Evolutionary conservation across 2,113 vertebrate genomes (phyloP), one percentile per base, ranked within the genome.

Genomic region (Craseonycteris thonglongyai): DNA sequence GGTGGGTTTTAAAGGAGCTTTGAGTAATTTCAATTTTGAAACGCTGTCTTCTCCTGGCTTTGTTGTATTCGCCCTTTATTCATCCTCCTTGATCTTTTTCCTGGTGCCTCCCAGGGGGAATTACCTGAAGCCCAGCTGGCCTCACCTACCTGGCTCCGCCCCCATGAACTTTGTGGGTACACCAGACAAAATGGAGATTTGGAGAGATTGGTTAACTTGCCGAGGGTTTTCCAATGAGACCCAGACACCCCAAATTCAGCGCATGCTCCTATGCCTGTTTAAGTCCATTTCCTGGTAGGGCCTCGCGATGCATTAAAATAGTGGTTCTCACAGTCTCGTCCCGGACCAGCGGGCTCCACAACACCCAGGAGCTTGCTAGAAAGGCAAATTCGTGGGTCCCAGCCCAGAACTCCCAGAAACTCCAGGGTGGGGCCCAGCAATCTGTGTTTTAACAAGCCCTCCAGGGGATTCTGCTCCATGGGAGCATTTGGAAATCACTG

Each of bases 1-100:
- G 91, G 96, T 96, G 90, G 94, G 49, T 92, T 96, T 96, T 89
- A 94, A 97, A 87, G 47, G 79, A 93, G 33, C 59, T 83, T 83
- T 80, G 83, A 80, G 59, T 51, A 56, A 90, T 81, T 96, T 96
- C 71, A 12, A 35, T 95, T 96, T 78, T 72, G 92, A 93, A 94
- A 82, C 38, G 61, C 79, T 95, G 94, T 94, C 66, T 93, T 95
- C 95, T 88, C 92, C 47, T 49, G 49, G 65, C 82, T 90, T 90
- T 82, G 75, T 87, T 83, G 94, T 47, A 66, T 42, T 88, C 72
- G 0, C 5, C 54, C 42, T 91, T 94, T 81, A 58, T 71, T 95
- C 51, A 42, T 58, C 45, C 26, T 33, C 51, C 42, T 82, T n/a
- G 18, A 38, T 81, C 35, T 54, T 63, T 63, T 51, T 11, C 54